A percentile compares a stretch with the other conserved stretches of the same genome.
Conservation (phyloP, 2,113 vertebrate species). For the Clarias macrocephalus region DNA sequence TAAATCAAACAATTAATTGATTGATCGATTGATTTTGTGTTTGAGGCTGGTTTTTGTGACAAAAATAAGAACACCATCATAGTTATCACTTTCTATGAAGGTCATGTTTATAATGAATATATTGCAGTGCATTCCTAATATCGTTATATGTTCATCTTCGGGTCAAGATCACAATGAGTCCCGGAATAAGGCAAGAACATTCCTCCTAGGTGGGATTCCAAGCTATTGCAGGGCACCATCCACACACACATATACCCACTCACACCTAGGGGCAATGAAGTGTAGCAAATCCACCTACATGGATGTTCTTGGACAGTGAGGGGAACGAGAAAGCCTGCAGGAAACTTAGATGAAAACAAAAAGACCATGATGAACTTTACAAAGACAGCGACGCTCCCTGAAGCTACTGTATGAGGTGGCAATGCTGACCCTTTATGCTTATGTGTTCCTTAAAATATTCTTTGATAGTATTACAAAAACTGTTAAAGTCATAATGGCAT, state of each 20-base stretch:
- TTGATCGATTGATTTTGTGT: no score
- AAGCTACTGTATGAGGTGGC: not conserved
- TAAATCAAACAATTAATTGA: no score
- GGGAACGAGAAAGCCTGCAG: not conserved
- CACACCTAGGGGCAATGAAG: not conserved
- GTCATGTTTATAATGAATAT: not conserved
- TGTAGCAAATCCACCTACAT: not conserved
- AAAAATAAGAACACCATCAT: not conserved
- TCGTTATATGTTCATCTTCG: not conserved
- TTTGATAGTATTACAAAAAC: not conserved
- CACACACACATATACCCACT: not conserved
- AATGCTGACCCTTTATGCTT: not conserved
- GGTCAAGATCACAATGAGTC: not conserved
- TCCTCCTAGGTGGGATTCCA: not conserved
- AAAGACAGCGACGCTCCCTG: not conserved
- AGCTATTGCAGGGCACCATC: not conserved
- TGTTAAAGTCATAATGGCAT: not conserved
- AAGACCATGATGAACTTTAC: not conserved
- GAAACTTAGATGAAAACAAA: not conserved
- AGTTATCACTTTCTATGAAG: not conserved
- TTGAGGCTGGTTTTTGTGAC: not conserved
- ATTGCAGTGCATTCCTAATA: not conserved
- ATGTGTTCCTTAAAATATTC: not conserved
- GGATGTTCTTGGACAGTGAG: not conserved
- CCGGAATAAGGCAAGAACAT: not conserved